Percentiles rank a stretch among this genome's conserved stretches.
These are phyloP conservation scores for Gastracanthus pulcherrimus DNA, from an alignment of 2,888 invertebrate genomes.

Conservation along the genomic window DNA sequence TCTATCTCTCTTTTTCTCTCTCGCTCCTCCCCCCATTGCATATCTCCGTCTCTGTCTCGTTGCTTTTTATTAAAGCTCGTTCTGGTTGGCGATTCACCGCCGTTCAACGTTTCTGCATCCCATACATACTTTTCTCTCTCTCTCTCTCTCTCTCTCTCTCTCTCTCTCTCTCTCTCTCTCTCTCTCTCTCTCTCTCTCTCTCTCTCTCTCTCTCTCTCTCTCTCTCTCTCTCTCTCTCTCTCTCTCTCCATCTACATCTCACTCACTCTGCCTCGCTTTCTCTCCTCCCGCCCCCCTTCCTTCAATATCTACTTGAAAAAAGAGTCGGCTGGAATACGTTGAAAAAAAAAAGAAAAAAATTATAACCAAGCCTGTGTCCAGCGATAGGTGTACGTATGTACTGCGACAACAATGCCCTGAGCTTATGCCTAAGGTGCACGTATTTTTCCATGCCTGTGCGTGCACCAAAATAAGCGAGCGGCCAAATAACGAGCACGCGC, in stretches of 20 bases:
- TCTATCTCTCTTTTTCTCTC: slow-evolving; percentile 8
- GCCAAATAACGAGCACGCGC: slow-evolving; percentile 19
- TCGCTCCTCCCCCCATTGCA: background rate
- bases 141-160: background rate
- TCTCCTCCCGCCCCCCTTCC: too few relatives aligned
- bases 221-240: background rate
- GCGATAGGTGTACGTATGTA: background rate
- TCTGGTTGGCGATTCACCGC: background rate
- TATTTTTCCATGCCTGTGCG: slow-evolving; percentile 35
- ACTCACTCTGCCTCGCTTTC: background rate
- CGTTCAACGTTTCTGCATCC: background rate
- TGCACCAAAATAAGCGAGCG: slow-evolving; percentile 42
- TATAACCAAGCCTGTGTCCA: background rate
- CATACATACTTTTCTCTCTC: background rate
- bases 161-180: background rate
- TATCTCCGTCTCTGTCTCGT: background rate
- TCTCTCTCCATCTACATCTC: background rate
- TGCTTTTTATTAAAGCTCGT: slow-evolving; percentile 25
- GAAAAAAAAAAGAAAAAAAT: background rate
- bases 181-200: background rate
- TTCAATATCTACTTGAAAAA: background rate
- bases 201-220: background rate
- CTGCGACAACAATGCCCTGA: slow-evolving; percentile 30
- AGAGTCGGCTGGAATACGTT: background rate
- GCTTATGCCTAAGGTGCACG: slow-evolving; percentile 43